phyloP scores from a whole-genome alignment of 2,888 invertebrate species.

The Neoscelio sp. region DNA sequence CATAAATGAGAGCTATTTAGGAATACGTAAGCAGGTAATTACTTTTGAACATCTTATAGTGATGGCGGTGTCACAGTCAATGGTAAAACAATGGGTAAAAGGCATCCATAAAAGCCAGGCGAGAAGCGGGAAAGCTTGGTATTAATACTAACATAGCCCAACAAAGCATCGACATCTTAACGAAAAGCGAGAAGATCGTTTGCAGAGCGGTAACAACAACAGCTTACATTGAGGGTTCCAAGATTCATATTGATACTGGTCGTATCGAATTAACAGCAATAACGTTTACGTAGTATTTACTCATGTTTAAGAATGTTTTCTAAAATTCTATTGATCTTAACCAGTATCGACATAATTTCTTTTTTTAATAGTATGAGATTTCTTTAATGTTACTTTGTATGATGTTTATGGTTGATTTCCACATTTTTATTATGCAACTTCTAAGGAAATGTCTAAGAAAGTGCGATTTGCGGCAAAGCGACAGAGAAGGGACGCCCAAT shows the following conservation, averaged over 20 bases:
- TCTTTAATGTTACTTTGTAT: slow-evolving; percentile 13
- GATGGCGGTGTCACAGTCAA: slow-evolving; percentile 22
- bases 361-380: slow-evolving; percentile 11
- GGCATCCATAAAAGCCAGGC: slow-evolving; percentile 67
- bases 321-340: no score
- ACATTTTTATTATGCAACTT: slow-evolving; percentile 37
- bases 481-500: slow-evolving; percentile 83
- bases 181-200: slow-evolving; percentile 41
- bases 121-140: slow-evolving; percentile 55
- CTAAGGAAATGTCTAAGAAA: slow-evolving; percentile 60
- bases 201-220: slow-evolving; percentile 35
- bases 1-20: slow-evolving; percentile 27
- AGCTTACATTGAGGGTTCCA: slow-evolving; percentile 46
- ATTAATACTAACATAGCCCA: slow-evolving; percentile 43
- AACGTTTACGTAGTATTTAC: background rate
- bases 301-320: no score
- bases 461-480: slow-evolving; percentile 80
- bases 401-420: slow-evolving; percentile 12
- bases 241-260: slow-evolving; percentile 53
- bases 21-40: slow-evolving; percentile 36
- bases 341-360: slow-evolving; percentile 55
- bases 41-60: slow-evolving; percentile 13
- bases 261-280: background rate
- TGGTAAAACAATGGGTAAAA: slow-evolving; percentile 44
- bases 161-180: slow-evolving; percentile 34